These are phyloP conservation scores for Brachypterus glaber DNA, from an alignment of 2,888 invertebrate species.

Conservation along the genomic window DNA sequence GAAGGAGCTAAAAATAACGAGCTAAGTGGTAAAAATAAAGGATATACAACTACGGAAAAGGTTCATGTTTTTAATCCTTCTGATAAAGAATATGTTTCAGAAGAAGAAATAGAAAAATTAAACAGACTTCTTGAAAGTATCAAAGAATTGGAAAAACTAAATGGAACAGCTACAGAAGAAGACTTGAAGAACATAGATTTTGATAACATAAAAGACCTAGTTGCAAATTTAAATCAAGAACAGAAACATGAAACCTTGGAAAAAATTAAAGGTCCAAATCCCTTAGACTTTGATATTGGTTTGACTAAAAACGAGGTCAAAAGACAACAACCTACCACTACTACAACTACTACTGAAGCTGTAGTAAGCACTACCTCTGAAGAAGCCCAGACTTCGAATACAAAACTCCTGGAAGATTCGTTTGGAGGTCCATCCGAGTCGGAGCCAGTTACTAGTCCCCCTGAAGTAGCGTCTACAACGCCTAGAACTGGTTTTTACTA, in stretches of 20 bases:
- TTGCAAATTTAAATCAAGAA: constrained; percentile 28
- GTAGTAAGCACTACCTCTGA: constrained; percentile 23
- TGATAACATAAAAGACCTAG: constrained; percentile 33
- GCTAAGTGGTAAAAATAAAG: constrained; percentile 5
- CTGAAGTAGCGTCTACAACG: constrained; percentile 55
- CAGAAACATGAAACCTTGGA: constrained; percentile 28
- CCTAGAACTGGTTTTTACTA: constrained; percentile 74
- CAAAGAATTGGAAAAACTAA: constrained; percentile 38
- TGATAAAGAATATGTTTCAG: constrained; percentile 32
- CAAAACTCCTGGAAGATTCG: constrained; percentile 64
- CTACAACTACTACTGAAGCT: constrained; percentile 7
- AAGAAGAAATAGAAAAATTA: constrained; percentile 45
- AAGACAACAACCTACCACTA: constrained; percentile 39
- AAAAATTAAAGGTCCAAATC: constrained; percentile 37
- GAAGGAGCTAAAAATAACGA: constrained; percentile 11
- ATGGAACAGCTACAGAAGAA: constrained; percentile 38
- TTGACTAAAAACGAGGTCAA: constrained; percentile 44
- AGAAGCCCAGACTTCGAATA: constrained; percentile 41
- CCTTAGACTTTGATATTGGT: constrained; percentile 34
- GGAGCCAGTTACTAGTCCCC: constrained; percentile 41
- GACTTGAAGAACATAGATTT: constrained; percentile 39
- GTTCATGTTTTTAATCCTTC: constrained; percentile 33
- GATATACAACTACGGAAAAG: constrained; percentile 18
- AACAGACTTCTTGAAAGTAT: constrained; percentile 43
- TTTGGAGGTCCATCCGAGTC: constrained; percentile 60